Evolutionary conservation across 2,797 vertebrate species (phyloP).

Genomic region (Crocodylus rhombifer): DNA sequence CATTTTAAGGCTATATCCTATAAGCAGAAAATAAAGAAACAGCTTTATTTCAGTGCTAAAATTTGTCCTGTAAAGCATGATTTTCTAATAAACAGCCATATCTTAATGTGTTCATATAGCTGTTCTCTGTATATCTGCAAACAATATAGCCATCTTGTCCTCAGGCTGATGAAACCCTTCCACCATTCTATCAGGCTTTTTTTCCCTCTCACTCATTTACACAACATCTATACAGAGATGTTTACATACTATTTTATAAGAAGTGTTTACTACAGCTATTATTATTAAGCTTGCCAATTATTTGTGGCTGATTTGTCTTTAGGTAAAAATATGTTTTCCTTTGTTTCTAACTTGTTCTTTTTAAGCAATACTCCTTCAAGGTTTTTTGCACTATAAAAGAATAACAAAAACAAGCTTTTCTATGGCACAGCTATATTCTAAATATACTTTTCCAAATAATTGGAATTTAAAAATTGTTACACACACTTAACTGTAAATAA

Average conservation of each 20-base stretch:
- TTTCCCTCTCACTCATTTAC: not conserved
- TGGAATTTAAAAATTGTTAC: not conserved
- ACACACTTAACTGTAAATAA: not conserved
- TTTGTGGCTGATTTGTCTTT: not conserved
- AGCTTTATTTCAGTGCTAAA: not conserved
- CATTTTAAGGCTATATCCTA: fast-evolving
- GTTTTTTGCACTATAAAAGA: not conserved
- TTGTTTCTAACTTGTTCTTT: not conserved
- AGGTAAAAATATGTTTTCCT: not conserved
- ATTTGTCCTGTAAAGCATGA: not conserved
- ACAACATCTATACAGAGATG: not conserved
- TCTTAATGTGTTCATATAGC: not conserved
- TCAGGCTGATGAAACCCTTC: not conserved
- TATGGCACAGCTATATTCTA: fast-evolving
- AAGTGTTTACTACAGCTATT: not conserved
- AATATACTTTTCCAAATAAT: not conserved
- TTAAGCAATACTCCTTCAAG: not conserved
- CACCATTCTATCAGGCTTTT: not conserved
- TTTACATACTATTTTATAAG: not conserved
- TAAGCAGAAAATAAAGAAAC: not conserved
- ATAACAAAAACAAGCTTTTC: not conserved
- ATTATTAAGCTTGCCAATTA: not conserved
- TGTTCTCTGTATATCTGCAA: not conserved
- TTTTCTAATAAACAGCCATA: no score
- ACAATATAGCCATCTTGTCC: not conserved